Percentiles rank a stretch among this genome's conserved stretches.
Evolutionary conservation across 2,888 invertebrate species (phyloP).

Genomic region (Frankliniella intonsa): DNA sequence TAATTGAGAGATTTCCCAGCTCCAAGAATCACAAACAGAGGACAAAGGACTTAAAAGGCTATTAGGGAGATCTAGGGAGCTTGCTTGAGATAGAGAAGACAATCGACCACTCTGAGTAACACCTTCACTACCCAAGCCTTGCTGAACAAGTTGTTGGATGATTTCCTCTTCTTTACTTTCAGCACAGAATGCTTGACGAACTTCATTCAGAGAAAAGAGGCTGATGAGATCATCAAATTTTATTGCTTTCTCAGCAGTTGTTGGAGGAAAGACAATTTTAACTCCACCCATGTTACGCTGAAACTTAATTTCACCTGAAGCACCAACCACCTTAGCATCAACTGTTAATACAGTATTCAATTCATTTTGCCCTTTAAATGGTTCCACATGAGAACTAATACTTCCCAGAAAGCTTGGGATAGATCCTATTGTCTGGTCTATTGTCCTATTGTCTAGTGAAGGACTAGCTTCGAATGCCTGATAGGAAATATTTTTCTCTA

Average conservation of each 20-base stretch:
- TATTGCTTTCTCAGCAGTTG: not conserved
- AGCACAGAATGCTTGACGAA: not conserved
- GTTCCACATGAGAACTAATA: too few relatives aligned
- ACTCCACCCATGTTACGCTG: not conserved
- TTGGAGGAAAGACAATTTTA: not conserved
- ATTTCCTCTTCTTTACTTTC: not conserved
- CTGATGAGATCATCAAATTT: not conserved
- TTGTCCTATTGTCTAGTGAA: too few relatives aligned
- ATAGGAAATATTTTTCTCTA: too few relatives aligned
- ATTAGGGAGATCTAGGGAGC: not conserved
- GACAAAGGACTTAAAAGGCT: not conserved
- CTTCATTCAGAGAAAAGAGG: not conserved
- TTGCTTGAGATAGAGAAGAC: not conserved
- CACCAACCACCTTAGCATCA: not conserved
- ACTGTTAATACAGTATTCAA: not conserved
- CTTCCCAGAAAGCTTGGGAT: too few relatives aligned
- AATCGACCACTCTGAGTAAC: not conserved
- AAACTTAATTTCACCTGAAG: not conserved
- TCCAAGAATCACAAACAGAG: not conserved
- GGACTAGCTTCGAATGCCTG: too few relatives aligned
- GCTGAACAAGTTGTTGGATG: not conserved
- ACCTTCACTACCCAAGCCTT: not conserved
- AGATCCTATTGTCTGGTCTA: too few relatives aligned
- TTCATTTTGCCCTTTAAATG: too few relatives aligned
- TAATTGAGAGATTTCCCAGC: not conserved